These are phyloP conservation scores for Casuarius casuarius DNA, from an alignment of 2,113 vertebrate species.

Conservation along the genomic window DNA sequence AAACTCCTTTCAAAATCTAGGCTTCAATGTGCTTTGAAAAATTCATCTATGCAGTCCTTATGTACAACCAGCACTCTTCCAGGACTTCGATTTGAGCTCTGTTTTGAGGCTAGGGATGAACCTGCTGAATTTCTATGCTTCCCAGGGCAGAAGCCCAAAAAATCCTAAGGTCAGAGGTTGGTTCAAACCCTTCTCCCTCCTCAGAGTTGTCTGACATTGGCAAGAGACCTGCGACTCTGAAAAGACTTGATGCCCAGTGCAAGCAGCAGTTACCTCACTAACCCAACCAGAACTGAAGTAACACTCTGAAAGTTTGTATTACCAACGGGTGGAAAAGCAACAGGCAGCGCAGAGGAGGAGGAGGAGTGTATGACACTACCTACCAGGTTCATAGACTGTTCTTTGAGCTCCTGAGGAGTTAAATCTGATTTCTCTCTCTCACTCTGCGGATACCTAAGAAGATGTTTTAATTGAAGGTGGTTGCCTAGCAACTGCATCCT, in stretches of 20 bases:
- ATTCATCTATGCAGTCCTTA: neutral
- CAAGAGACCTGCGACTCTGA: neutral
- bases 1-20: neutral
- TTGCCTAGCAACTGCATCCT: slow-evolving; percentile 72
- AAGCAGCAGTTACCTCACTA: accelerated
- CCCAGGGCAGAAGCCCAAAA: neutral
- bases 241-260: neutral
- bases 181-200: neutral
- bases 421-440: slow-evolving; percentile 52
- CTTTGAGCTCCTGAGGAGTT: slow-evolving; percentile 1
- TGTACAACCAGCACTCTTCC: neutral
- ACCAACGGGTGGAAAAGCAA: neutral
- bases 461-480: slow-evolving; percentile 60
- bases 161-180: neutral
- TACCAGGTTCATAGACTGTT: neutral
- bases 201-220: neutral
- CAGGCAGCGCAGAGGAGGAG: neutral
- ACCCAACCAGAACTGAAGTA: neutral
- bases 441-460: slow-evolving; percentile 44
- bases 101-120: neutral
- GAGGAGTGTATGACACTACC: neutral
- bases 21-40: neutral
- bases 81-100: neutral
- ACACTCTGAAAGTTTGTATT: neutral
- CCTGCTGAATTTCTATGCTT: neutral